These are phyloP conservation scores for Abrostola triplasia DNA, from an alignment of 2,888 invertebrate genomes.

Conservation along the genomic window DNA sequence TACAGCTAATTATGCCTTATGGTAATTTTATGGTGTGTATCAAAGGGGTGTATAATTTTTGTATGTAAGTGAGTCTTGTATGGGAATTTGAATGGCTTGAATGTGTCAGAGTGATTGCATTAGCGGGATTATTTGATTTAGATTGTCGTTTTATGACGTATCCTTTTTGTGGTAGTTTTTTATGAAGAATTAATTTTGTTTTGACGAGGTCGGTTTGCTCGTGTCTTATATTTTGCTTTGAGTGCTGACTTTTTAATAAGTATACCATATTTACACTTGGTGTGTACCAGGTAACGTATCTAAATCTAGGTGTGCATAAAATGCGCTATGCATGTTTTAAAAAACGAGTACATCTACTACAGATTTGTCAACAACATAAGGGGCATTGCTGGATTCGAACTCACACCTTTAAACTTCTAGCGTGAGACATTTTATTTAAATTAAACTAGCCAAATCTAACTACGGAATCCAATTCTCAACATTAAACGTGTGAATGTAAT, in stretches of 20 bases:
- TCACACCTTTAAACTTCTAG: background rate
- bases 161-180: slow-evolving; percentile 43
- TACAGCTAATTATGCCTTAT: slow-evolving; percentile 84
- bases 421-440: slow-evolving; percentile 6
- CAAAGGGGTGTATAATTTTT: slow-evolving; percentile 79
- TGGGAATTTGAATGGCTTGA: slow-evolving; percentile 78
- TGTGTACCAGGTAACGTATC: no score
- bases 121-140: slow-evolving; percentile 69
- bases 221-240: no score
- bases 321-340: no score
- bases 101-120: slow-evolving; percentile 74
- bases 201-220: slow-evolving; percentile 12
- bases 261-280: no score
- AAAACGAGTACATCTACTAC: no score
- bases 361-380: no score
- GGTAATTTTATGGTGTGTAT: slow-evolving; percentile 80
- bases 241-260: no score
- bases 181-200: slow-evolving; percentile 29
- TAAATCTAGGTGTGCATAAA: background rate
- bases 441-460: slow-evolving; percentile 15
- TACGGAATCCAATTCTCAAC: slow-evolving; percentile 9
- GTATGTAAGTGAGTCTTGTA: slow-evolving; percentile 63
- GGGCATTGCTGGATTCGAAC: background rate
- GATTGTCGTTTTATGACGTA: slow-evolving; percentile 63
- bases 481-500: slow-evolving; percentile 57